Conservation (phyloP, 2,113 vertebrate species). For the Tragelaphus buxtoni region DNA sequence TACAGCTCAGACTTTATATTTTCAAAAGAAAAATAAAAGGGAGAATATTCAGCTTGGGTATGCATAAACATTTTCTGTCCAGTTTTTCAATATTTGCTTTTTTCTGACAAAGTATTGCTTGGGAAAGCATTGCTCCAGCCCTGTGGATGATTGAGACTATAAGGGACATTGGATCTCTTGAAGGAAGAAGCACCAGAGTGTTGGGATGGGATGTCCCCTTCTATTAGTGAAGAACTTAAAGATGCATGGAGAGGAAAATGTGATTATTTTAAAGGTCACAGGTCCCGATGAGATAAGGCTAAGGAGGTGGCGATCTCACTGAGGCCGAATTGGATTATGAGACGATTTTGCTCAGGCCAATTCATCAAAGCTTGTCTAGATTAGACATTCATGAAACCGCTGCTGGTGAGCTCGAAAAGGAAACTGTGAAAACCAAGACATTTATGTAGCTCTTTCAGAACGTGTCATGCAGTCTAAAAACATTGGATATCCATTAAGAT, state of each 20-base stretch:
- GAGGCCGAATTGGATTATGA: constrained; percentile 10
- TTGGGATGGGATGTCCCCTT: not conserved
- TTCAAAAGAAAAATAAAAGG: not conserved
- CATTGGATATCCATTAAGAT: not conserved
- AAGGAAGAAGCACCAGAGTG: not conserved
- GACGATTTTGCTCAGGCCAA: constrained; percentile 28
- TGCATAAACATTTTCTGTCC: not conserved
- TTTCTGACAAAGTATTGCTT: not conserved
- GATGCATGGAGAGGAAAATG: not conserved
- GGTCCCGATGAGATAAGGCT: constrained; percentile 43
- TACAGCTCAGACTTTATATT: not conserved
- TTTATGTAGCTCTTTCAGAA: not conserved
- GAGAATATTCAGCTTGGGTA: not conserved
- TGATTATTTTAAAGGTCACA: constrained; percentile 45
- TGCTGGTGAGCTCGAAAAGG: not conserved
- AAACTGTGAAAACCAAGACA: not conserved
- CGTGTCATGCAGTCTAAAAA: not conserved
- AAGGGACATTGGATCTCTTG: not conserved
- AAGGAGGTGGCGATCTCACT: not conserved
- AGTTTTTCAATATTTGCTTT: not conserved
- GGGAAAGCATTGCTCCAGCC: not conserved
- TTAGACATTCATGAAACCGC: not conserved
- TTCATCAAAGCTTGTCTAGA: constrained; percentile 53
- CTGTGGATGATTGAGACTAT: accelerated
- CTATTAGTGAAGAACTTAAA: not conserved